Evolutionary conservation across 2,888 invertebrate species (phyloP).

Genomic region (Drosophila kambysellisi): DNA sequence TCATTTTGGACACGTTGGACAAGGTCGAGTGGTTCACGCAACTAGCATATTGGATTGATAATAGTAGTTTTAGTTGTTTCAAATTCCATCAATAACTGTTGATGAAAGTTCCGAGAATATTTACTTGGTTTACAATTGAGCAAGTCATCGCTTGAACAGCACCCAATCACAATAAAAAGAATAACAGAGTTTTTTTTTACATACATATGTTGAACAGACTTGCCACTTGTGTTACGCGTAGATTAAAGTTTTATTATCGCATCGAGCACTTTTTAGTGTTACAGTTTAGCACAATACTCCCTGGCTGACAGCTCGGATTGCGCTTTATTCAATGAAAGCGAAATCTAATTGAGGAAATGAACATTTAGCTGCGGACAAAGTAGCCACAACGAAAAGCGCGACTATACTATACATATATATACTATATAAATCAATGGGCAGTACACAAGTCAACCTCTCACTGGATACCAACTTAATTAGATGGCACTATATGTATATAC

Average conservation of each 20-base stretch:
- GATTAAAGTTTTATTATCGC: constrained; percentile 53
- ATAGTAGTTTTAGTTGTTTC: constrained; percentile 3
- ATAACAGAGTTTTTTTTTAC: neutral
- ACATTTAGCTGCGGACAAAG: constrained; percentile 61
- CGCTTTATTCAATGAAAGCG: constrained; percentile 50
- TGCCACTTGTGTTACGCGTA: constrained; percentile 52
- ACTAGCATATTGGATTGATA: constrained; percentile 39
- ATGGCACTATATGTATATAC: constrained; percentile 25
- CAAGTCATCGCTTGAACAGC: neutral
- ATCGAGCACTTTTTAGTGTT: constrained; percentile 22
- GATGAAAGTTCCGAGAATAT: neutral
- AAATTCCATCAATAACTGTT: neutral
- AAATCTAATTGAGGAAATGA: constrained; percentile 75
- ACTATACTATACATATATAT: neutral
- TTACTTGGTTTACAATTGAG: neutral
- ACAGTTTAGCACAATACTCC: constrained; percentile 34
- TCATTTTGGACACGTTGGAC: constrained; percentile 43
- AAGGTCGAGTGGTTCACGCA: constrained; percentile 46
- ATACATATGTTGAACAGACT: constrained; percentile 1
- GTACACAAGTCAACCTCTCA: constrained; percentile 28
- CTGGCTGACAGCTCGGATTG: constrained; percentile 2
- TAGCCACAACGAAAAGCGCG: neutral
- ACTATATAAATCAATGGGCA: neutral
- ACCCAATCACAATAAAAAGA: neutral
- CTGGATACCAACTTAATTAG: constrained; percentile 43